These are phyloP conservation scores for Morpho helenor DNA, from an alignment of 2,888 invertebrate species.

Conservation along the genomic window DNA sequence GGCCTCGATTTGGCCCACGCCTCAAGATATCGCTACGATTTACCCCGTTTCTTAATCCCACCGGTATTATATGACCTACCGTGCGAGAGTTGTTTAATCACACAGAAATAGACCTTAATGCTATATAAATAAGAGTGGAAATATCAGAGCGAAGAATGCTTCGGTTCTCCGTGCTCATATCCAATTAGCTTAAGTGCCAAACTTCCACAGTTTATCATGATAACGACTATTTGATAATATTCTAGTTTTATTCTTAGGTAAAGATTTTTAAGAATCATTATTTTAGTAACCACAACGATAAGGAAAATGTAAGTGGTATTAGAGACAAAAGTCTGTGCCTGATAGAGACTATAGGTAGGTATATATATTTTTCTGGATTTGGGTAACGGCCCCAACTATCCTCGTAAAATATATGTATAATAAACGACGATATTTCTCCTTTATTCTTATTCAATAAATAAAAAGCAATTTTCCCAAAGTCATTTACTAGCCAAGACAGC, in stretches of 20 bases:
- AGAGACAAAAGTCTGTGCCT: too few relatives aligned
- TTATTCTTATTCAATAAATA: too few relatives aligned
- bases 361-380: too few relatives aligned
- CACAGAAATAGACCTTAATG: neutral
- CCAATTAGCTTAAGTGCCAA: constrained; percentile 25
- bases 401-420: too few relatives aligned
- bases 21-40: constrained; percentile 62
- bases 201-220: constrained; percentile 18
- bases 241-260: neutral
- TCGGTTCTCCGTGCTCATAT: constrained; percentile 8
- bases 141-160: neutral
- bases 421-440: too few relatives aligned
- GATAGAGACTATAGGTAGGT: too few relatives aligned
- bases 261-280: neutral
- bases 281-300: too few relatives aligned
- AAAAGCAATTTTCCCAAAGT: too few relatives aligned
- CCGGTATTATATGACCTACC: constrained; percentile 36
- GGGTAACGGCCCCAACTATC: too few relatives aligned
- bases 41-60: constrained; percentile 68
- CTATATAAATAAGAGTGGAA: constrained; percentile 8
- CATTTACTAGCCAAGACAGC: too few relatives aligned
- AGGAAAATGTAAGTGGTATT: too few relatives aligned
- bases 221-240: constrained; percentile 11
- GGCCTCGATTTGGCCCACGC: constrained; percentile 68
- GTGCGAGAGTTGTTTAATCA: constrained; percentile 19